phyloP scores from a whole-genome alignment of 1,140 invertebrate species.

The Orchesella cincta region DNA sequence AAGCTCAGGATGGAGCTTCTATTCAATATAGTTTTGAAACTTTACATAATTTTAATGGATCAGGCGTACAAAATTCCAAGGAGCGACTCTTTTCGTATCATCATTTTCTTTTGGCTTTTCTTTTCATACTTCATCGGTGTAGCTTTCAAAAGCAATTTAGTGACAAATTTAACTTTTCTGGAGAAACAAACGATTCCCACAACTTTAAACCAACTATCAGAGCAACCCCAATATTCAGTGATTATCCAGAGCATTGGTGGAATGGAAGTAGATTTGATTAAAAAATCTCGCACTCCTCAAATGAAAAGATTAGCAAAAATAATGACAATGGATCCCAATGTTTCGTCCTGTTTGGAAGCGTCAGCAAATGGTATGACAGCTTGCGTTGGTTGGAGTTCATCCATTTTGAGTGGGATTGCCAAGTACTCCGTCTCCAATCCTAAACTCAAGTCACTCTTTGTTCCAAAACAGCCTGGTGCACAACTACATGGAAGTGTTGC shows the following conservation, averaged over 20 bases:
- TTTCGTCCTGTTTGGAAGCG: background rate
- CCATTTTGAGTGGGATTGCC: background rate
- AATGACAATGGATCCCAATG: background rate
- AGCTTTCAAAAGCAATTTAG: background rate
- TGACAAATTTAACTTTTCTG: background rate
- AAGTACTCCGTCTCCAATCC: background rate
- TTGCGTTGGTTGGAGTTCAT: background rate
- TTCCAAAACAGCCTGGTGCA: background rate
- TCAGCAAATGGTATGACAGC: background rate
- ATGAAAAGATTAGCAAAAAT: background rate
- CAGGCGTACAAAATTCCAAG: background rate
- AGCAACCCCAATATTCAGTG: background rate
- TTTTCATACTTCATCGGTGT: background rate
- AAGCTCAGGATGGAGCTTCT: too few relatives aligned
- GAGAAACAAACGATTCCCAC: background rate
- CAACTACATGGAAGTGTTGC: background rate
- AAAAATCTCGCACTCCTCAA: background rate
- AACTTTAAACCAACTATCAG: background rate
- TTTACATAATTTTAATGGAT: background rate
- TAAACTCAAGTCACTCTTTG: background rate
- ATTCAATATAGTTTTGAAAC: too few relatives aligned
- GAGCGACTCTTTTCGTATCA: too few relatives aligned
- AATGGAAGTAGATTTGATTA: background rate
- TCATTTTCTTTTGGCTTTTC: background rate
- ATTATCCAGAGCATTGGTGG: background rate